A percentile compares a stretch with the other conserved stretches of the same genome.
Conservation (phyloP, 2,113 vertebrate species). For the Ictidomys tridecemlineatus region DNA sequence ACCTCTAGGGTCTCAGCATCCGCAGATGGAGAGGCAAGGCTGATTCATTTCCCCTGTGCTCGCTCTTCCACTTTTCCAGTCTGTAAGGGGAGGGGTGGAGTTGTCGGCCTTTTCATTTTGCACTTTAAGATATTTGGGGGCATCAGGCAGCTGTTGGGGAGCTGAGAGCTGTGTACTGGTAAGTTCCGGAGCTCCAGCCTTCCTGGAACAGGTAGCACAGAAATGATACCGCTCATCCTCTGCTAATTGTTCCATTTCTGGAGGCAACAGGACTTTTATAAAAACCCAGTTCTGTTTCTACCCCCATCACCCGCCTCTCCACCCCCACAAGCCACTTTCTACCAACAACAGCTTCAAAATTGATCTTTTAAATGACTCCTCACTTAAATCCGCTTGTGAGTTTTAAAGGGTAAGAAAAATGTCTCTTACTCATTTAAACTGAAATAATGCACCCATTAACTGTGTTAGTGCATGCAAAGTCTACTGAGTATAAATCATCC, state of each 20-base stretch:
- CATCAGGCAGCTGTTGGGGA: background rate
- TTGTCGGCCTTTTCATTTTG: background rate
- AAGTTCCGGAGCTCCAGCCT: background rate
- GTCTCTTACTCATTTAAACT: slow-evolving; percentile 68
- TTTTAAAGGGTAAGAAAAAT: slow-evolving; percentile 74
- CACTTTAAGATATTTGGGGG: background rate
- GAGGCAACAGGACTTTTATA: background rate
- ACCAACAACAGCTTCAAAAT: slow-evolving; percentile 62
- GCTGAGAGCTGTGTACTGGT: background rate
- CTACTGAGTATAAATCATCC: background rate
- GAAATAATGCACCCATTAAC: slow-evolving; percentile 49
- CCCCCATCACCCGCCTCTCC: background rate
- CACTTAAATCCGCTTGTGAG: slow-evolving; percentile 59
- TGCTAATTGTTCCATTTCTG: background rate
- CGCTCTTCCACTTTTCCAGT: background rate
- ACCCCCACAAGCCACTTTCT: slow-evolving; percentile 50
- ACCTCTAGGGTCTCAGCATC: background rate
- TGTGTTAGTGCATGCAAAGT: background rate
- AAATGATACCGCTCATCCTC: background rate
- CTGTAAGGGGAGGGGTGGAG: background rate
- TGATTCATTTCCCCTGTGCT: background rate
- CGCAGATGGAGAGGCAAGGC: background rate
- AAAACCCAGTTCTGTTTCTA: slow-evolving; percentile 33
- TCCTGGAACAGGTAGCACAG: background rate
- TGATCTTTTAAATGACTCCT: slow-evolving; percentile 71